Conservation (phyloP, 1,140 invertebrate genomes). For the Artemia franciscana region DNA sequence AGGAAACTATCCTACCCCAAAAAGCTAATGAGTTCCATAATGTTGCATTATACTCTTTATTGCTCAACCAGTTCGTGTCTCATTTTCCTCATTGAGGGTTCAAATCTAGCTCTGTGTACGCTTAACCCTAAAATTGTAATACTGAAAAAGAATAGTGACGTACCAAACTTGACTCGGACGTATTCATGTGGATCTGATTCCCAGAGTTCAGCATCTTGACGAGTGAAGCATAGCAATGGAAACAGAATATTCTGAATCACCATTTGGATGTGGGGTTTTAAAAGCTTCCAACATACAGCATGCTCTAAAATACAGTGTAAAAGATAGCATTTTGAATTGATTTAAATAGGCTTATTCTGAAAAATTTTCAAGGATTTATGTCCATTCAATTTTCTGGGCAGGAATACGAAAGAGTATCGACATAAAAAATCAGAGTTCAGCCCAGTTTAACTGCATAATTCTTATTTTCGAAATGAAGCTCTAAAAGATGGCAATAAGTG, state of each 20-base stretch:
- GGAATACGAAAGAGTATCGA: too few relatives aligned
- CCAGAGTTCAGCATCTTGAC: slow-evolving; percentile 87
- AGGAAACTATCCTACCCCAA: too few relatives aligned
- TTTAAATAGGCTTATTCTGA: slow-evolving; percentile 13
- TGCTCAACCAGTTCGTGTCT: too few relatives aligned
- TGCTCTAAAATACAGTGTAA: slow-evolving; percentile 46
- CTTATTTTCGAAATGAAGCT: too few relatives aligned
- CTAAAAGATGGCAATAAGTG: too few relatives aligned
- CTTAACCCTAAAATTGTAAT: slow-evolving; percentile 6
- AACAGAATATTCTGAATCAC: slow-evolving; percentile 86
- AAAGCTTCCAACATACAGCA: slow-evolving; percentile 80
- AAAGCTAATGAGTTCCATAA: too few relatives aligned
- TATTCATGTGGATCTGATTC: slow-evolving; percentile 87
- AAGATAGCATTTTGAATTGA: slow-evolving; percentile 28
- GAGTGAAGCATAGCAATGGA: slow-evolving; percentile 82
- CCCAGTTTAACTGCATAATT: too few relatives aligned
- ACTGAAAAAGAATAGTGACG: too few relatives aligned
- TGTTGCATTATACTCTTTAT: too few relatives aligned
- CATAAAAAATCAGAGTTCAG: too few relatives aligned
- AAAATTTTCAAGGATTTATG: neutral
- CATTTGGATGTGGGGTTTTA: slow-evolving; percentile 75
- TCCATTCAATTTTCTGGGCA: neutral
- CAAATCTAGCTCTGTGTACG: too few relatives aligned
- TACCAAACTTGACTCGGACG: slow-evolving; percentile 86
- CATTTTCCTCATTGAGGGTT: too few relatives aligned